Base-by-base conservation (phyloP, 2,797 vertebrate genomes). In the Bradypodion ventrale region DNA sequence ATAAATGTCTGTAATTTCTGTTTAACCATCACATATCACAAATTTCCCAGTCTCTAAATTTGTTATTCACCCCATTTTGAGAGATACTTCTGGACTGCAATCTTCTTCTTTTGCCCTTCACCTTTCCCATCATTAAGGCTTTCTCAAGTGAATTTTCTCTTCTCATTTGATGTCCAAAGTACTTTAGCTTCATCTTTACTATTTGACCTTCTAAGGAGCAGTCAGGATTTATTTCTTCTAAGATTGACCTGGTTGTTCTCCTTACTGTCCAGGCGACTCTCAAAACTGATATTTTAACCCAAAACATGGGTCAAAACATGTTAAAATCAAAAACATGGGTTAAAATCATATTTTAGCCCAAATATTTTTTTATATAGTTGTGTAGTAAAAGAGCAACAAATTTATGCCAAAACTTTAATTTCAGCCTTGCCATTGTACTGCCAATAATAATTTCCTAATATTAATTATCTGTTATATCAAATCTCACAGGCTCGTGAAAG, bases 341-440 rank as follows among this genome's bases (percentile, higher is more conserved):
- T n/a, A n/a, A n/a, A n/a, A 94, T 95, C 92, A 93, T 85, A 89
- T 95, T 95, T 94, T 94, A 95, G 90, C 89, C 81, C 0, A 92
- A 94, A 95, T 93, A 93, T 95, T 94, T 91, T 96, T 95, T 95
- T 95, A 95, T 94, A 96, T 89, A 92, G 90, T 84, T 2, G 7
- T 93, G 90, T 90, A 94, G 91, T 94, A 95, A 96, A 96, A 94
- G 90, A 92, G 88, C 92, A 93, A 92, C 93, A 93, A 93, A 95
- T 88, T 35, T 91, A 83, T 93, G 94, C 92, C 94, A 94, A 93
- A 91, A 85, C 87, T 92, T 95, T 94, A 95, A 95, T 93, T 94
- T 91, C 94, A 92, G 91, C 91, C 75, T 89, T 95, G 93, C 93
- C 92, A 91, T 89, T 93, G 85, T 89, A 80, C 75, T 88, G 88